Evolutionary conservation across 2,113 vertebrate species (phyloP), one percentile per base, ranked within the genome.

Genomic region (Triplophysa siluroides): DNA sequence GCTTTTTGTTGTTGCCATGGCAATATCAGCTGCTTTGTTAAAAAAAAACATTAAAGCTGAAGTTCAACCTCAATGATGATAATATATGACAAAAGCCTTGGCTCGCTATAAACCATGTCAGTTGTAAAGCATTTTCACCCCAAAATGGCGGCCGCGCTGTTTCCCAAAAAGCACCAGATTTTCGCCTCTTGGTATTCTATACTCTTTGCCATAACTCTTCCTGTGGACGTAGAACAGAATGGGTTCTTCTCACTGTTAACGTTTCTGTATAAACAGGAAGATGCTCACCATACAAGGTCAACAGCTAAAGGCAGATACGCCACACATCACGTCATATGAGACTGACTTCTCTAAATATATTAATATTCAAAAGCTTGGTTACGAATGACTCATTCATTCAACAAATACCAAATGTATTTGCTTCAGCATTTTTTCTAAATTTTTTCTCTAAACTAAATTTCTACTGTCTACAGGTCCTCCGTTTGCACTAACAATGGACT

Each of bases 401-500:
- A 38, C 33, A 43, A 16, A 21, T 23, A 26, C 60, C 8, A 47
- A 3, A 75, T 26, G 21, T 26, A 0, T 26, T 19, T 75, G 13
- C 23, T 62, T 75, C 21, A 24, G 23, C 58, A 16, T 47, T 9
- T 26, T 19, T 6, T 0, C 21, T 26, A 9, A 1, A 43, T 29
- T 47, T 45, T n/a, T n/a, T n/a, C n/a, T n/a, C 26, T 63, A 61
- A 45, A 29, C 13, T 14, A 52, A 21, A 19, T 78, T n/a, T 76
- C 16, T 70, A 54, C 14, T 66, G 8, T 85, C n/a, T 87, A 56
- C 89, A 99, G 98, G 98, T 95, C 95, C 60, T 97, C 98, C 56
- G 95, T 93, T 0, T 99, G 98, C 83, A 95, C 96, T 72, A 95
- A 92, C 76, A 98, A 99, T 0, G 97, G 97, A 8, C 87, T 99